Evolutionary conservation across 2,113 vertebrate species (phyloP).

Genomic region (Accipiter cooperii): DNA sequence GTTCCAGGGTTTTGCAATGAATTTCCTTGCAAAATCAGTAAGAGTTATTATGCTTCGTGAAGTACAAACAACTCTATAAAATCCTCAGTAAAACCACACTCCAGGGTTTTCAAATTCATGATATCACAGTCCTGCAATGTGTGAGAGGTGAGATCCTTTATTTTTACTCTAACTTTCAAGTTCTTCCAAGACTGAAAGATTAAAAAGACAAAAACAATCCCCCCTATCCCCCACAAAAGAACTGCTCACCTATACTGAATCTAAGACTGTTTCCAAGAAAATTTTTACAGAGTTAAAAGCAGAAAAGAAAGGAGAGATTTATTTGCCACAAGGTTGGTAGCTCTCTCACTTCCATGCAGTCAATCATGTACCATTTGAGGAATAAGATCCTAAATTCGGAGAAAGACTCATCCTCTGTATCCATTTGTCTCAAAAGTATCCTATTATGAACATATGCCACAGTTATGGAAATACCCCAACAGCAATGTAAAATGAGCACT

Average conservation of each 20-base stretch:
- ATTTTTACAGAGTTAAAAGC: not conserved
- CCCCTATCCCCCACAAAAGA: rapidly evolving
- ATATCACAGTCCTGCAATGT: not conserved
- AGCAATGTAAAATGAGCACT: not conserved
- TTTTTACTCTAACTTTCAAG: not conserved
- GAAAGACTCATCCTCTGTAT: not conserved
- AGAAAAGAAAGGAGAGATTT: not conserved
- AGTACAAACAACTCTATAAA: slow-evolving; percentile 10
- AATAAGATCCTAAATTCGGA: not conserved
- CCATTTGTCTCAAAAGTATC: not conserved
- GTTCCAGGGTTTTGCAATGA: not conserved
- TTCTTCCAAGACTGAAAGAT: not conserved
- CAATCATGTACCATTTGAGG: not conserved
- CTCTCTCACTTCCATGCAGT: not conserved
- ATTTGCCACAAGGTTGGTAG: not conserved
- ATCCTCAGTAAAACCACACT: slow-evolving; percentile 4
- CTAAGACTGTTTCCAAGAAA: not conserved
- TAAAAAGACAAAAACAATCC: not conserved
- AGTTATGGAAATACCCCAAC: not conserved
- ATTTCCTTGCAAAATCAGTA: not conserved
- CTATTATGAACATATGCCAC: not conserved
- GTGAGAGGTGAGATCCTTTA: not conserved
- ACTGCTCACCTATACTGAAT: not conserved
- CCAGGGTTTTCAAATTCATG: not conserved
- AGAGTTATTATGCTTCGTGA: not conserved